These are phyloP conservation scores for Nomada ferruginata DNA, from an alignment of 2,888 invertebrate genomes.

Conservation along the genomic window DNA sequence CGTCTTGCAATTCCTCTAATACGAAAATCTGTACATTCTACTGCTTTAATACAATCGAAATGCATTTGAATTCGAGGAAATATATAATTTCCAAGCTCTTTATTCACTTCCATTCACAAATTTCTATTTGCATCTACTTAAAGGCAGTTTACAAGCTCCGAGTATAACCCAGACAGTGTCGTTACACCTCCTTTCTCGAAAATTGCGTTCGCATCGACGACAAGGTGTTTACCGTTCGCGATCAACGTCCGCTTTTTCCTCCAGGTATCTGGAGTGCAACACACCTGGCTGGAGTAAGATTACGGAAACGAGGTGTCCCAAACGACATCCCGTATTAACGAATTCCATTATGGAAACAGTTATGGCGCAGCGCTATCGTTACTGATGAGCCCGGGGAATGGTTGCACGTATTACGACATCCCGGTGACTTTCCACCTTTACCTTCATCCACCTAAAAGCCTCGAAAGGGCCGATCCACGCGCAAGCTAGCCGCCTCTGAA, in stretches of 20 bases:
- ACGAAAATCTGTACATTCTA: too few relatives aligned
- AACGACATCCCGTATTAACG: conserved; percentile 79
- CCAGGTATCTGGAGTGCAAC: conserved; percentile 44
- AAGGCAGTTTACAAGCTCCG: conserved; percentile 11
- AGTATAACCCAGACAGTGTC: background rate
- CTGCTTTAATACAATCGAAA: too few relatives aligned
- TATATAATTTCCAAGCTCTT: too few relatives aligned
- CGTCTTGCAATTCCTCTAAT: too few relatives aligned
- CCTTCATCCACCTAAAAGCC: conserved; percentile 69
- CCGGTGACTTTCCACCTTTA: conserved; percentile 63
- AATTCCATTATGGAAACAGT: conserved; percentile 80
- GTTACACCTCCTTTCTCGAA: conserved; percentile 33
- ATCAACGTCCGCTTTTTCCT: conserved; percentile 22
- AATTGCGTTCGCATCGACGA: conserved; percentile 54
- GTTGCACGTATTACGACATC: conserved; percentile 68
- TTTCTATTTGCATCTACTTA: conserved; percentile 19
- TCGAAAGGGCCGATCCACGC: conserved; percentile 48
- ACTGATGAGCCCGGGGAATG: conserved; percentile 78
- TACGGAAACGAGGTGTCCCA: conserved; percentile 71
- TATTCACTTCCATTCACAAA: background rate
- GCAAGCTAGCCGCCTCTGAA: conserved; percentile 39
- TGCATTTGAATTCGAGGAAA: too few relatives aligned
- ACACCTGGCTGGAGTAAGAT: conserved; percentile 62
- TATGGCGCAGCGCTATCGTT: conserved; percentile 73
- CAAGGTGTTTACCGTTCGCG: conserved; percentile 56